Conservation (phyloP, 2,797 vertebrate species). For the Carcharodon carcharias region DNA sequence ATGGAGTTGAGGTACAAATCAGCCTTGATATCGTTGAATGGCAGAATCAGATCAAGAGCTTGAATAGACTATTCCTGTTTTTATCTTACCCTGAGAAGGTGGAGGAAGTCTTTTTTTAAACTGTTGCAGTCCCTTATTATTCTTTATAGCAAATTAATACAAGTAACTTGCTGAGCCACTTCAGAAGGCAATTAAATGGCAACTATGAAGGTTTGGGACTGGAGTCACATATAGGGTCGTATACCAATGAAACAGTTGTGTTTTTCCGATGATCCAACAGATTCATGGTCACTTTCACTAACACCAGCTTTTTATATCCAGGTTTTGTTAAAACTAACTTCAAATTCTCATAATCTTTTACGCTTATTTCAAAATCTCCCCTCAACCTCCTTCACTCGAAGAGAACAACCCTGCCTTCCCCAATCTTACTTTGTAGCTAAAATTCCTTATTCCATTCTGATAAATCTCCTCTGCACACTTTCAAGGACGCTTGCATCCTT, state of each 20-base stretch:
- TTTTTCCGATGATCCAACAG: neutral
- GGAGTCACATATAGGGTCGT: too few relatives aligned
- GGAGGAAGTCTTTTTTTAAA: neutral
- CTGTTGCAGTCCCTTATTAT: neutral
- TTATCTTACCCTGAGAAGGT: neutral
- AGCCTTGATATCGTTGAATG: too few relatives aligned
- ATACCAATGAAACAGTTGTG: neutral
- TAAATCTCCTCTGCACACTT: too few relatives aligned
- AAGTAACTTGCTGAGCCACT: too few relatives aligned
- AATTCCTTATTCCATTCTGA: too few relatives aligned
- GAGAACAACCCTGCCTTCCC: too few relatives aligned
- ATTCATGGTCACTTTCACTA: neutral
- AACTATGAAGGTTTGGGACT: too few relatives aligned
- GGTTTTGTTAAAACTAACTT: neutral
- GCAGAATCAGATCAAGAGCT: too few relatives aligned
- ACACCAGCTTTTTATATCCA: neutral
- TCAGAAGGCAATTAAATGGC: neutral
- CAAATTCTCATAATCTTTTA: neutral
- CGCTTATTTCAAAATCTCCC: too few relatives aligned
- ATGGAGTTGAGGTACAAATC: neutral
- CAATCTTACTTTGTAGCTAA: too few relatives aligned
- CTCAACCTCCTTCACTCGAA: too few relatives aligned
- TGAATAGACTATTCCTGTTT: neutral
- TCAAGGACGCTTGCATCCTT: too few relatives aligned
- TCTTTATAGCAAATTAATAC: neutral